Evolutionary conservation across 2,888 invertebrate genomes (phyloP), one percentile per base, ranked within the genome.

Genomic region (Aproaerema taeniolella): DNA sequence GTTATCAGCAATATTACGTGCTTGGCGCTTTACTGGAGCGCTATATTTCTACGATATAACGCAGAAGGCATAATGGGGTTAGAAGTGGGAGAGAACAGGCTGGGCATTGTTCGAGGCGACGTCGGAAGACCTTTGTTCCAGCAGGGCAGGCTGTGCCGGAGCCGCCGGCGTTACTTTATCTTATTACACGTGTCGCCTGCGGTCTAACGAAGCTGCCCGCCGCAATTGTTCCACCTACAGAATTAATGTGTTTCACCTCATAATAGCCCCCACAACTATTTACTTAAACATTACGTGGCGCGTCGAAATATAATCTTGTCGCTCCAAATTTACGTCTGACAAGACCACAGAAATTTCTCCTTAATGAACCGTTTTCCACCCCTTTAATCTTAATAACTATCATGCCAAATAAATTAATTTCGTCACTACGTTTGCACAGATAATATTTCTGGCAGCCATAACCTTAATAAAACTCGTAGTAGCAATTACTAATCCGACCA

Each of bases 71-170:
- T 37, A 43, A 43, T 33, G 25, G 43, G 35, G 61, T 61, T 56
- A 62, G 54, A 56, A 54, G 55, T 58, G 55, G 61, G 58, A 46
- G 58, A 66, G 59, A 55, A 61, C 55, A 57, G 53, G 50, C 47
- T 49, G 52, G 65, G 58, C 55, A 74, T 77, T 76, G 76, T 77
- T 69, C 58, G 50, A 43, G 55, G 55, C 61, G 56, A 53, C 53
- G 68, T 67, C 76, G 74, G 71, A 70, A 70, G 67, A 72, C 66
- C 80, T 78, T 81, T 82, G 79, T 82, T 76, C 70, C 58, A 64
- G 53, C 53, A 59, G 70, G 67, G 66, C 68, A 67, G 45, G 45
- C 45, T 53, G 46, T 50, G 53, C 50, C 58, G 61, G 57, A 58
- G 54, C 51, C 52, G 49, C 58, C 61, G 58, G 59, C 55, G 64